These are phyloP conservation scores for Esox lucius DNA, from an alignment of 2,797 vertebrate genomes.

Conservation along the genomic window DNA sequence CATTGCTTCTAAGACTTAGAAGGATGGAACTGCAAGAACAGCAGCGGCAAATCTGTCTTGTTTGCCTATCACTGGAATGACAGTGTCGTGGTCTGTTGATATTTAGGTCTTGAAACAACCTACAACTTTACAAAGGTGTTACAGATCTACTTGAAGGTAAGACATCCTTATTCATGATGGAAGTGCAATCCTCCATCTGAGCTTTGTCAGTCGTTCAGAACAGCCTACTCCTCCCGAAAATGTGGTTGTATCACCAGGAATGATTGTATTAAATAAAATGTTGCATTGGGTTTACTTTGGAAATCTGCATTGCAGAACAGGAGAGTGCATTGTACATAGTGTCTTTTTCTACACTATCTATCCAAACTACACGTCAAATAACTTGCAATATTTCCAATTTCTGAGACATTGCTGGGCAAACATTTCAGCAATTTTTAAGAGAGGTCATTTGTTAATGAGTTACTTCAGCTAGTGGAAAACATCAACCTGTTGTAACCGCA, in stretches of 20 bases:
- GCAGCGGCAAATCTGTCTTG: neutral
- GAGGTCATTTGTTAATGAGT: slow-evolving; percentile 24
- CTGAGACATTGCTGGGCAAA: slow-evolving; percentile 10
- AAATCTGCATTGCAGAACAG: neutral
- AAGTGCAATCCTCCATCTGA: neutral
- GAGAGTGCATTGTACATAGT: neutral
- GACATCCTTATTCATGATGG: neutral
- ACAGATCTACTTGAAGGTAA: slow-evolving; percentile 9
- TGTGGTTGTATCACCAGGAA: slow-evolving; percentile 21
- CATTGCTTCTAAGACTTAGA: neutral
- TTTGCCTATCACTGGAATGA: neutral
- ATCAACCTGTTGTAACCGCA: slow-evolving; percentile 36
- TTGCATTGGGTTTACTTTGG: slow-evolving; percentile 33
- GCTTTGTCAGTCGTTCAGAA: slow-evolving; percentile 6
- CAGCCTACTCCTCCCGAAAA: slow-evolving; percentile 20
- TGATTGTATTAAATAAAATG: slow-evolving; percentile 30
- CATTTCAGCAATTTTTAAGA: slow-evolving; percentile 36
- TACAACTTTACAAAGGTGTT: slow-evolving; percentile 3
- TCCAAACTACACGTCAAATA: slow-evolving; percentile 22
- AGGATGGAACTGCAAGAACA: neutral
- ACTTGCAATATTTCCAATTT: slow-evolving; percentile 19
- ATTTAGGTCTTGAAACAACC: neutral
- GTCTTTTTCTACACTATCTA: slow-evolving; percentile 7
- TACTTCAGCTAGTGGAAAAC: slow-evolving; percentile 18
- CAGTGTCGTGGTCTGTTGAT: neutral